These are phyloP conservation scores for Vollenhovia emeryi DNA, from an alignment of 1,140 invertebrate genomes.

Conservation along the genomic window DNA sequence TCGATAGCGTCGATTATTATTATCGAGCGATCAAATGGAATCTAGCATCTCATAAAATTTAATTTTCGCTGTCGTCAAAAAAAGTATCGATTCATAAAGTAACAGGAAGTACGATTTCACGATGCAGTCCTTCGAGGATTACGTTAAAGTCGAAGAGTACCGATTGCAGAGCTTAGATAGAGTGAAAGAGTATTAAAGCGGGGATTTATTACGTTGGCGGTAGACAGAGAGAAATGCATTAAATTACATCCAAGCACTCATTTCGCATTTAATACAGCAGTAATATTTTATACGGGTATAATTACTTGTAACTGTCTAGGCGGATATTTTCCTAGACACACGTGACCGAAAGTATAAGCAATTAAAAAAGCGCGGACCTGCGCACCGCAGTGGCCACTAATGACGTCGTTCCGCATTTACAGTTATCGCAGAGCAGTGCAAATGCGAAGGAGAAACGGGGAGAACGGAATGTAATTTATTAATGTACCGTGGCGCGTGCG, in stretches of 20 bases:
- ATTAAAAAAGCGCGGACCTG: constrained; percentile 49
- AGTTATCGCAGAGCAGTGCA: constrained; percentile 44
- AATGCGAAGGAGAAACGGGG: background rate
- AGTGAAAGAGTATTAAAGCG: constrained; percentile 42
- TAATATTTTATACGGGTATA: constrained; percentile 66
- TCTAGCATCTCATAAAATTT: background rate
- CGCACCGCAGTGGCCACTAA: constrained; percentile 50
- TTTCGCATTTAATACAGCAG: constrained; percentile 60
- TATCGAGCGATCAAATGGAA: background rate
- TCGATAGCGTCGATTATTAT: too few species aligned
- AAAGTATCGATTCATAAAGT: constrained; percentile 9
- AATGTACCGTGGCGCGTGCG: constrained; percentile 21
- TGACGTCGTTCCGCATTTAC: constrained; percentile 48
- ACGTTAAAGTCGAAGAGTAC: background rate
- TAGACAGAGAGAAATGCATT: constrained; percentile 59
- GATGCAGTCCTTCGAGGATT: background rate
- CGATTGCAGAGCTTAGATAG: background rate
- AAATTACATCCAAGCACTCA: constrained; percentile 61
- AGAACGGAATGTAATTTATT: constrained; percentile 45
- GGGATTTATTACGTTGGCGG: constrained; percentile 60
- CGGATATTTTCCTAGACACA: constrained; percentile 47
- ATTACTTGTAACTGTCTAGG: constrained; percentile 69
- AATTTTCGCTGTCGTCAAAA: background rate
- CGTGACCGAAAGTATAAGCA: constrained; percentile 38
- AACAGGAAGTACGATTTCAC: background rate